Base-by-base conservation (phyloP, 2,797 vertebrate species). In the Phrynocephalus forsythii region DNA sequence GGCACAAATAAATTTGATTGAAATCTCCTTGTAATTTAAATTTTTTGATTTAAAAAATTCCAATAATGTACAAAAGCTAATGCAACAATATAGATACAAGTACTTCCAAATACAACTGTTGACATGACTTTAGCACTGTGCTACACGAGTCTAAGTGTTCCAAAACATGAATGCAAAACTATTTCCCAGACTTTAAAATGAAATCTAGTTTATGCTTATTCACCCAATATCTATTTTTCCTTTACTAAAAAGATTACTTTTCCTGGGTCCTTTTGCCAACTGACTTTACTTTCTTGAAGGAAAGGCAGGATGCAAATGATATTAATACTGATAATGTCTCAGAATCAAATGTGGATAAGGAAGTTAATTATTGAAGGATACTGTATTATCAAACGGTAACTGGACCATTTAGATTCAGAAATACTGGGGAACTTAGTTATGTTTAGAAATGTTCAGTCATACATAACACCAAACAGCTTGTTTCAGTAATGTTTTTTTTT, bases 1-100 rank as follows among this genome's bases (percentile, higher is more conserved):
- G 96, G 96, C 97, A 97, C 97, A 94, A 97, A 96, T 88, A 95
- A 96, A 95, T 95, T 95, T 93, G 91, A 94, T 95, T 95, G 95
- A 96, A 92, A 92, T 83, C 78, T 80, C 87, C 26, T 84, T 91
- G 88, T 81, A 93, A 92, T 92, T 88, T 88, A 89, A 94, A 93
- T 94, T 86, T 92, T 88, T 92, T 78, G 86, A 91, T 94, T 94
- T 89, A 63, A 24, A 86, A 86, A 81, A 66, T 20, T 66, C 95
- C 95, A 94, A 92, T 91, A 94, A 95, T 85, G 92, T 96, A 95
- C 95, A 96, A 96, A 96, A 93, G 33, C 1, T 89, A 94, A 89
- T 92, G 87, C 85, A 95, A 95, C 2, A 38, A 93, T 91, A 90
- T 90, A 92, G 94, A 94, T 94, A 96, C 92, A 95, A 86, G 91